These are phyloP conservation scores for Labia minor DNA, from an alignment of 2,888 invertebrate species.

Conservation along the genomic window DNA sequence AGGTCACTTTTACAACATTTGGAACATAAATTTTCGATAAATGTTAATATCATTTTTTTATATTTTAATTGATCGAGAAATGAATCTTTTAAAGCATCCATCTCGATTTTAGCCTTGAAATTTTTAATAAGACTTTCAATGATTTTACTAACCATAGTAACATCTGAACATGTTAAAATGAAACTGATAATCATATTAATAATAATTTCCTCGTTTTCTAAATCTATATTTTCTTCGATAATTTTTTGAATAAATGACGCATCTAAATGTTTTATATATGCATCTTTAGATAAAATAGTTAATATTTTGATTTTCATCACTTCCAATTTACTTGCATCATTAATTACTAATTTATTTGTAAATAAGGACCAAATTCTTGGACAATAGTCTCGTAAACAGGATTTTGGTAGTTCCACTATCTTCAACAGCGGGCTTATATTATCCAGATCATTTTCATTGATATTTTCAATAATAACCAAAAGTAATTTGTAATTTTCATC, in stretches of 20 bases:
- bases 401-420: background rate
- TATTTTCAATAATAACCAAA: background rate
- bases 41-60: background rate
- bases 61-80: background rate
- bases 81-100: background rate
- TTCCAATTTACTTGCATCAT: background rate
- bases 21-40: background rate
- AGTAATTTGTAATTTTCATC: background rate
- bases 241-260: background rate
- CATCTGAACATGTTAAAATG: background rate
- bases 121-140: background rate
- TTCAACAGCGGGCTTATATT: background rate
- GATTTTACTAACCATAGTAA: background rate
- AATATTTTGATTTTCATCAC: background rate
- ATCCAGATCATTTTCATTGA: background rate
- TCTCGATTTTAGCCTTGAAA: background rate
- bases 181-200: background rate
- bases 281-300: background rate
- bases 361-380: background rate
- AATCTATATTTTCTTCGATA: background rate
- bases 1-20: background rate
- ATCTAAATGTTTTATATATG: background rate
- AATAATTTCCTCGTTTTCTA: background rate
- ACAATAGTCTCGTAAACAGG: background rate
- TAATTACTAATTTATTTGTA: background rate